Conservation (phyloP, 2,797 vertebrate species). For the Acanthurus lineatus region DNA sequence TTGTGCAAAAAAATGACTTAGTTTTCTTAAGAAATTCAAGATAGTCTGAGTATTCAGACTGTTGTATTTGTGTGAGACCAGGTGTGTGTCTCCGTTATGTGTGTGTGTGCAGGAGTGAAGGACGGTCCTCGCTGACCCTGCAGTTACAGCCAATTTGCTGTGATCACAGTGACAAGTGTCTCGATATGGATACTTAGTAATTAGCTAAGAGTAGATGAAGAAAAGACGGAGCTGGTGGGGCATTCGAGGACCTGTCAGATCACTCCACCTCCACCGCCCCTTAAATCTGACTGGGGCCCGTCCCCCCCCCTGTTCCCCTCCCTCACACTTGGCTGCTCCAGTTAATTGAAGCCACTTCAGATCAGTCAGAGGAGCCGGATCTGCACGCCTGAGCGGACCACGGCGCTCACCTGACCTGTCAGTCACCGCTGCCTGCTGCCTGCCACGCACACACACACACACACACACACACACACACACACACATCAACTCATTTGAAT, state of each 20-base stretch:
- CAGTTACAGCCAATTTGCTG: slow-evolving; percentile 70
- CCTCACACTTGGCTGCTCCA: slow-evolving; percentile 77
- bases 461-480: too few species aligned
- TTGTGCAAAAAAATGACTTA: too few species aligned
- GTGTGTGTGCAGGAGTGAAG: slow-evolving; percentile 12
- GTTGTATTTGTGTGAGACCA: slow-evolving; percentile 3
- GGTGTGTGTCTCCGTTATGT: not conserved
- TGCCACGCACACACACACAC: not conserved
- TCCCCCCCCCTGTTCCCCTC: slow-evolving; percentile 51
- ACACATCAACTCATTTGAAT: slow-evolving; percentile 1
- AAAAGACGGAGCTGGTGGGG: slow-evolving; percentile 57
- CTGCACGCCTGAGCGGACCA: slow-evolving; percentile 58
- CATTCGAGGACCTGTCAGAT: slow-evolving; percentile 68
- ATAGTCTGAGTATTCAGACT: slow-evolving; percentile 25
- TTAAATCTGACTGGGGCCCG: slow-evolving; percentile 56
- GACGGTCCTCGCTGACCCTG: slow-evolving; percentile 54
- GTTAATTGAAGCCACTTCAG: slow-evolving; percentile 82
- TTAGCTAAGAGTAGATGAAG: slow-evolving; percentile 69
- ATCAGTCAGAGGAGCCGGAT: slow-evolving; percentile 71
- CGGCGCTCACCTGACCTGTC: slow-evolving; percentile 72
- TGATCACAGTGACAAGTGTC: slow-evolving; percentile 72
- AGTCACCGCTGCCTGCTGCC: slow-evolving; percentile 50
- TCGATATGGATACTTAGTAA: slow-evolving; percentile 71
- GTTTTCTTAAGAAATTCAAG: too few species aligned
- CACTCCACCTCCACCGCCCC: not conserved